Base-by-base conservation (phyloP, 92 coral and sea anemone species). In the Zoanthus gigantus region DNA sequence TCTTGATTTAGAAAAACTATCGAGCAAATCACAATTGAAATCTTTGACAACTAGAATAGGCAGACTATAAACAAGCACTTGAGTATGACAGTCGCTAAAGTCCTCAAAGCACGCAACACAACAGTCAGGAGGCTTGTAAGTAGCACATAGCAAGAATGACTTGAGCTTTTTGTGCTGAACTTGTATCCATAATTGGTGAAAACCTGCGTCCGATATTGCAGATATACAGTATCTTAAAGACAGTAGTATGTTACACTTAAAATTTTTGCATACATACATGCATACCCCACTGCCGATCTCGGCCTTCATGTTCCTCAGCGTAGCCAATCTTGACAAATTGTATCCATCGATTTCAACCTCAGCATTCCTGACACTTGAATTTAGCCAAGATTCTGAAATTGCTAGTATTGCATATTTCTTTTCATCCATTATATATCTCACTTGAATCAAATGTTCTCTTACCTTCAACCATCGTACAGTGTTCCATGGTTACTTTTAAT, bases 151-250 rank as follows among this genome's bases (percentile, higher is more conserved):
- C 23, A 78, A n/a, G 56, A 81, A 50, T 7, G 88, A 82, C 52
- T 37, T 54, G 9, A 89, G 46, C 46, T 16, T 82, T 30, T 88
- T 82, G 74, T 73, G 83, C 61, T 82, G 88, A 65, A 82, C 67
- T 48, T 89, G 88, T 52, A 83, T 15, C 88, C 88, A 83, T 31
- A 88, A 45, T 52, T 79, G 87, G 65, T 87, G 90, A 78, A 88
- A 88, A 15, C 90, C 87, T 42, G 90, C 31, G 78, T 44, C 78
- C 5, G 79, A 74, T n/a, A 47, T 74, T 74, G 13, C 58, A 14
- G 77, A 73, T 8, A 74, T 23, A 23, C 23, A 23, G 23, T n/a
- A 10, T 74, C 79, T 37, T 37, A 10, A 7, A 23, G 23, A 23
- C 23, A 23, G 23, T 23, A 74, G 13, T 9, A 74, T 32, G 15